Base-by-base conservation (phyloP, 2,888 invertebrate species). In the Tetheella fluctuosa region DNA sequence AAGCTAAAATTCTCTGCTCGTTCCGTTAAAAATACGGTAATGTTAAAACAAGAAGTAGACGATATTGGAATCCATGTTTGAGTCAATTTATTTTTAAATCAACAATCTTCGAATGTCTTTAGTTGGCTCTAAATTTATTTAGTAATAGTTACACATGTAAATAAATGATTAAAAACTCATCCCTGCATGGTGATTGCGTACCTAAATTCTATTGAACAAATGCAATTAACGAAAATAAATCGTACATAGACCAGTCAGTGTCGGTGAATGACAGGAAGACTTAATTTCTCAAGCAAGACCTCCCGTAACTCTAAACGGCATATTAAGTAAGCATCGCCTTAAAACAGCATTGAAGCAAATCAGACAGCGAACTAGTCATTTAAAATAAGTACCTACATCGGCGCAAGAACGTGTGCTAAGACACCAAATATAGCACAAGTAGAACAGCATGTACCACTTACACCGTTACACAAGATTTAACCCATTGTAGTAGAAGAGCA, bases 371-470 rank as follows among this genome's bases (percentile, higher is more conserved):
- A 17, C 42, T 8, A 20, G 8, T n/a, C 48, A 20, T 48, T 48
- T 20, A 48, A 48, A 48, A 20, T 42, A 54, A 64, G 64, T 60
- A 59, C n/a, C n/a, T n/a, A n/a, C 73, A 59, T 61, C 13, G 34
- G 34, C 3, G 59, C 60, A 67, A 65, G 63, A 64, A 48, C 61
- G 61, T 56, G 57, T 55, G 61, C 62, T 61, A 62, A 17, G 58
- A 54, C 12, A 69, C 75, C 71, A 73, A 73, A 75, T 74, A 73
- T 69, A 75, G 73, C 48, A 48, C 48, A 48, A 67, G 62, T 69
- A 62, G 65, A 48, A 48, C 63, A 70, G 72, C 70, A 74, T 74
- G 73, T 73, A 73, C 75, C 73, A 73, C 62, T 64, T 58, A 54
- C 63, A 70, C 75, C 70, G 73, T 74, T 74, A 74, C 42, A 34